These are phyloP conservation scores for Athene cunicularia DNA, from an alignment of 2,113 vertebrate species.

Conservation along the genomic window DNA sequence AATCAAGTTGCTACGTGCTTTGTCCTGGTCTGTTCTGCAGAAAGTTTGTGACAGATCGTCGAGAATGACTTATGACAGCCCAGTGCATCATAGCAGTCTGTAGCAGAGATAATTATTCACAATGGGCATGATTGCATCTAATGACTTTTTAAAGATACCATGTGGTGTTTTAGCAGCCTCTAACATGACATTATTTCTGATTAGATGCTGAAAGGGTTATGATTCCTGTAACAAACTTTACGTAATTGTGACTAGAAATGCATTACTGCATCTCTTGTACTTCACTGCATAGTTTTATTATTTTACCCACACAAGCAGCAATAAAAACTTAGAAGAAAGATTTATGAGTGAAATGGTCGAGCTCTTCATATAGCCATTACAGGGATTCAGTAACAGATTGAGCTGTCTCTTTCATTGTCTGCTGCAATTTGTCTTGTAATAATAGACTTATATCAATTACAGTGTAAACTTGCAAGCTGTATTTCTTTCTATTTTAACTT, in stretches of 20 bases:
- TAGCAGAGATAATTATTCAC: background rate
- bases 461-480: slow-evolving; percentile 14
- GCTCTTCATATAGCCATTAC: slow-evolving; percentile 26
- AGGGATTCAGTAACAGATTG: slow-evolving; percentile 55
- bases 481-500: background rate
- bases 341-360: slow-evolving; percentile 11
- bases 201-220: background rate
- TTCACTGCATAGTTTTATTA: background rate
- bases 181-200: background rate
- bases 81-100: background rate
- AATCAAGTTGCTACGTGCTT: background rate
- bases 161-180: background rate
- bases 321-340: slow-evolving; percentile 3
- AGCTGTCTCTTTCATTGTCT: slow-evolving; percentile 52
- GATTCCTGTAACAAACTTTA: background rate
- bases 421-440: slow-evolving; percentile 50
- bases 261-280: background rate
- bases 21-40: background rate
- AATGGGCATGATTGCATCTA: background rate
- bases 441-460: slow-evolving; percentile 40
- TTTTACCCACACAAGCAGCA: slow-evolving; percentile 30
- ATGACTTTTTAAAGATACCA: background rate
- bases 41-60: background rate
- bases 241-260: background rate
- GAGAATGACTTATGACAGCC: background rate